Percentiles rank a stretch among this genome's conserved stretches.
Evolutionary conservation across 2,797 vertebrate genomes (phyloP).

Genomic region (Galagoides demidoff): DNA sequence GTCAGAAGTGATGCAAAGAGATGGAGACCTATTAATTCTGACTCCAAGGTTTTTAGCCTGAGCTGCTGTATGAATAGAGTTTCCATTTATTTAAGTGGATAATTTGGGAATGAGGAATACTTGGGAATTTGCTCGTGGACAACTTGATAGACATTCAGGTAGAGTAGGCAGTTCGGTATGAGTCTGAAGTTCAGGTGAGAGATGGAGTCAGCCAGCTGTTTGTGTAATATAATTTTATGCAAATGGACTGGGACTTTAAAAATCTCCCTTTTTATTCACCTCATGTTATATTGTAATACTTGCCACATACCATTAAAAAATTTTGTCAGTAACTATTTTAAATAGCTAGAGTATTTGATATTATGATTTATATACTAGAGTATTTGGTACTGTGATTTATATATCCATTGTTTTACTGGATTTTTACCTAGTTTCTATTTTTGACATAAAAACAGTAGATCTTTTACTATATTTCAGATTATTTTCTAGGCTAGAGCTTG

Average conservation of each 20-base stretch:
- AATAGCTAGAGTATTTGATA: background rate
- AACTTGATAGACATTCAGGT: background rate
- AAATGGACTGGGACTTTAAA: background rate
- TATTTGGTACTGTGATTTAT: slow-evolving; percentile 38
- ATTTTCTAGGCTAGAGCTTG: slow-evolving; percentile 55
- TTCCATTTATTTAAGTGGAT: background rate
- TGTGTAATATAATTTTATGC: background rate
- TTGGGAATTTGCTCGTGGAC: background rate
- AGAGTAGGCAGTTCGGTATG: background rate
- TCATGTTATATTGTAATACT: background rate
- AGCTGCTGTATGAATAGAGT: background rate
- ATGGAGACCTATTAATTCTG: background rate
- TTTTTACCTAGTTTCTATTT: slow-evolving; percentile 67
- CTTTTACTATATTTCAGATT: slow-evolving; percentile 63
- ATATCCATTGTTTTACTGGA: slow-evolving; percentile 18
- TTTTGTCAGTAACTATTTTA: slow-evolving; percentile 20
- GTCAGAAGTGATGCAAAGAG: background rate
- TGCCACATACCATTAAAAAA: background rate
- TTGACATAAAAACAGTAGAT: slow-evolving; percentile 58
- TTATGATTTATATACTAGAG: background rate
- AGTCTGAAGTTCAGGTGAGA: background rate
- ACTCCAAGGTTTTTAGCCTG: background rate
- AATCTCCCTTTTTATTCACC: background rate
- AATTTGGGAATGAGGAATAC: background rate
- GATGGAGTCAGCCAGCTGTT: background rate